A percentile compares a stretch with the other conserved stretches of the same genome.
Evolutionary conservation across 2,797 vertebrate genomes (phyloP).

Genomic region (Bradypodion pumilum): DNA sequence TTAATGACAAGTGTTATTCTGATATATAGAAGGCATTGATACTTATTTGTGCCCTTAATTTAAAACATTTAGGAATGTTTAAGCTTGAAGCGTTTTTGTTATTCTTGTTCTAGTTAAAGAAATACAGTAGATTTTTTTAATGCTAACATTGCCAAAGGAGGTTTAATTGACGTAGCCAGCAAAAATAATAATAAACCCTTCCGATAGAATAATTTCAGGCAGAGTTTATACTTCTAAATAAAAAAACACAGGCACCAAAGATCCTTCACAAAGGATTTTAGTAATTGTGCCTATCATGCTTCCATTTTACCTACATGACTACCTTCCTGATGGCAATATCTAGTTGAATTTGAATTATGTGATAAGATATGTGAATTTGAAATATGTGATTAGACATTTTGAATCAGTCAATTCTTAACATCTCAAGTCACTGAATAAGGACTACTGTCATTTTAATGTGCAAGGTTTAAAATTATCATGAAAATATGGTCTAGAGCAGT

Average conservation of each 20-base stretch:
- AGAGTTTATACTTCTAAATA: slow-evolving; percentile 8
- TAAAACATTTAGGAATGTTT: background rate
- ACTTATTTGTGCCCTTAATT: background rate
- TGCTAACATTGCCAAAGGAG: background rate
- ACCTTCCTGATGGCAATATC: background rate
- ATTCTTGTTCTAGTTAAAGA: slow-evolving; percentile 6
- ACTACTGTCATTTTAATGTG: background rate
- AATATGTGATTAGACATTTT: slow-evolving; percentile 19
- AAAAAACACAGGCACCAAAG: background rate
- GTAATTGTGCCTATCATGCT: background rate
- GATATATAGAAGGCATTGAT: background rate
- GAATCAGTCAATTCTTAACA: background rate
- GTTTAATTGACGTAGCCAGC: background rate
- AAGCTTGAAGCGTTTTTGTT: background rate
- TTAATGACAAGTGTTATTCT: background rate
- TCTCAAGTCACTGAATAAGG: background rate
- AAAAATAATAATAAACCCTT: background rate
- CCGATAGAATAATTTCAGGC: background rate
- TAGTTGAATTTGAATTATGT: slow-evolving; percentile 13
- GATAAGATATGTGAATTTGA: slow-evolving; percentile 25
- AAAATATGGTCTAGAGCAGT: background rate
- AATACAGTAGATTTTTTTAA: background rate
- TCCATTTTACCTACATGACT: background rate
- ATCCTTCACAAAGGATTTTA: background rate
- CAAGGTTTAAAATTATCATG: background rate